Conservation (phyloP, 2,113 vertebrate species). For the Lepus timidus region DNA sequence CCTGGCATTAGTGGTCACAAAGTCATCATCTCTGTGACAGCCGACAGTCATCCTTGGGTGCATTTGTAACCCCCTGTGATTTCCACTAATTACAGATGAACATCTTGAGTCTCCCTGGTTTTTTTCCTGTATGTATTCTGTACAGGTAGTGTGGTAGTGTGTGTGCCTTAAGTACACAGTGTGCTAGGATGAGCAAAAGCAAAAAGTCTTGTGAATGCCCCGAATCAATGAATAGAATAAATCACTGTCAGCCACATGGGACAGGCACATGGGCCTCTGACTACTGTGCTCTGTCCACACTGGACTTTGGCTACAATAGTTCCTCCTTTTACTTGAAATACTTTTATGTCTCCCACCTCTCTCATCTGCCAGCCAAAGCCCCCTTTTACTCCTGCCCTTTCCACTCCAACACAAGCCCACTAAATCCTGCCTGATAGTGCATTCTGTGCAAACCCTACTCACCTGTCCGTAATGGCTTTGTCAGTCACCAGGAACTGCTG, state of each 20-base stretch:
- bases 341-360: neutral
- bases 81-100: slow-evolving; percentile 8
- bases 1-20: neutral
- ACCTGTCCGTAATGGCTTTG: neutral
- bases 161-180: neutral
- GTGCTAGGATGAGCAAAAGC: neutral
- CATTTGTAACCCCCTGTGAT: neutral
- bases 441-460: neutral
- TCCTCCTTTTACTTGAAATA: neutral
- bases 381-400: neutral
- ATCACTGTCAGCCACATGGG: neutral
- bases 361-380: neutral
- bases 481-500: neutral
- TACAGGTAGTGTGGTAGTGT: neutral
- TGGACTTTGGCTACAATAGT: neutral
- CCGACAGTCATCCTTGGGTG: neutral
- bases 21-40: neutral
- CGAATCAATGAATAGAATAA: neutral
- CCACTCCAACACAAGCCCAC: neutral
- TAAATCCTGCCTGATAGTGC: neutral
- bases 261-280: fast-evolving
- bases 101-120: neutral
- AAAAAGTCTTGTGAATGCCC: neutral
- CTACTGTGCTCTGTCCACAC: neutral
- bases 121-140: neutral